Conservation (phyloP, 2,797 vertebrate genomes). For the Channa striata region DNA sequence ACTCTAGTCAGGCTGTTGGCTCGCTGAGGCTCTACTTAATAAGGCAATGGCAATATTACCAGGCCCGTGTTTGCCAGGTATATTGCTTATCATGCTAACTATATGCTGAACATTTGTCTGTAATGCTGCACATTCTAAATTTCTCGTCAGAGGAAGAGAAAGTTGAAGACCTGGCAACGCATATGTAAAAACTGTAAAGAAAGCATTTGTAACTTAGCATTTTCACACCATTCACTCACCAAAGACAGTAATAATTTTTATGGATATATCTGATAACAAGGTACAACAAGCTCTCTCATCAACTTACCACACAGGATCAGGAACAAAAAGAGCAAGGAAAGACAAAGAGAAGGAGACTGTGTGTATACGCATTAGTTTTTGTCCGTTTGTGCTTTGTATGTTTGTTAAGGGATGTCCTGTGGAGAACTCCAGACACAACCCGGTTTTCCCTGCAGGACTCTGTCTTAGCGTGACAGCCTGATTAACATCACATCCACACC, state of each 20-base stretch:
- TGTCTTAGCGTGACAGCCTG: slow-evolving; percentile 70
- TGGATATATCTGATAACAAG: no score
- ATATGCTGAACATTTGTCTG: no score
- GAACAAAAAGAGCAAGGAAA: slow-evolving; percentile 32
- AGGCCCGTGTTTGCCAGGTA: no score
- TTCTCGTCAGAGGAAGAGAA: no score
- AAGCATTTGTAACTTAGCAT: no score
- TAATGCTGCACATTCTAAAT: no score
- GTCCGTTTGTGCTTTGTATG: slow-evolving; percentile 7
- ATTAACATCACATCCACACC: slow-evolving; percentile 70
- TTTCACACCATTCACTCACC: no score
- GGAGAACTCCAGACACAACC: slow-evolving; percentile 73
- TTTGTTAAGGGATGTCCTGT: slow-evolving; percentile 54
- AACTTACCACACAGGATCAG: slow-evolving; percentile 12
- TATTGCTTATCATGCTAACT: no score
- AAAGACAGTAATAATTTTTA: no score
- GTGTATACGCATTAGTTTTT: not conserved
- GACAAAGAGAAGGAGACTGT: slow-evolving; percentile 26
- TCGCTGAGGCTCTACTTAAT: not conserved
- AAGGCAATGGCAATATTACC: no score
- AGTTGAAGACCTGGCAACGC: no score
- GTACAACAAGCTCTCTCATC: slow-evolving; percentile 26
- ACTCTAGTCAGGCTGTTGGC: not conserved
- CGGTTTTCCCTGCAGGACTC: slow-evolving; percentile 71
- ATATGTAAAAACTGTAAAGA: no score